Evolutionary conservation across 2,113 vertebrate genomes (phyloP).

Genomic region (Otolemur garnettii): DNA sequence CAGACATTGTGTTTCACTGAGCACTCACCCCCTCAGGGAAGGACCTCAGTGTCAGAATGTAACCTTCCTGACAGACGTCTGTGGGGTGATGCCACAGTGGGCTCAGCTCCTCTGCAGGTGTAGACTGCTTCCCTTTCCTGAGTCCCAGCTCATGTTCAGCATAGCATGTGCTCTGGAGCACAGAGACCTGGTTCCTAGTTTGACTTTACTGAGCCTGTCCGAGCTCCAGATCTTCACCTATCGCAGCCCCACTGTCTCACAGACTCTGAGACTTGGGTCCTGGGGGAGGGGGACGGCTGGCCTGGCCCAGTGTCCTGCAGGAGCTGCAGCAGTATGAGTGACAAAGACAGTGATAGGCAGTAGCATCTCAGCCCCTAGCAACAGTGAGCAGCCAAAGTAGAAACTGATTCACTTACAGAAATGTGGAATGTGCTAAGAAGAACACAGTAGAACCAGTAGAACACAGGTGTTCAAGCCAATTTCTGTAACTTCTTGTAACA

Average conservation of each 20-base stretch:
- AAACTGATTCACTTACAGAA: background rate
- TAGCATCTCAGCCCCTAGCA: background rate
- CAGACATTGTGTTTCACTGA: too few species aligned
- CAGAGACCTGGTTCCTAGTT: background rate
- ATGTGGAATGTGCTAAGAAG: rapidly evolving
- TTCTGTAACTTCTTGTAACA: background rate
- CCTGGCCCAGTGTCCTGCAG: background rate
- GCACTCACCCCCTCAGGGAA: background rate
- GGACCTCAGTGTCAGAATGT: background rate
- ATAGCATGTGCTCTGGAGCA: background rate
- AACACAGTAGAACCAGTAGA: background rate
- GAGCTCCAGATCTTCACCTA: background rate
- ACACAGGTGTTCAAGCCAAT: background rate
- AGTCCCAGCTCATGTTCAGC: background rate
- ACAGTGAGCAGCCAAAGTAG: rapidly evolving
- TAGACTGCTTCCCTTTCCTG: background rate
- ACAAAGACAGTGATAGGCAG: background rate
- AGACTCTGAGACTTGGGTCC: background rate
- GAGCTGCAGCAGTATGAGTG: background rate
- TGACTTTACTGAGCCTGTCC: background rate
- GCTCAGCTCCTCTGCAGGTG: background rate
- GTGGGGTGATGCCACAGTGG: background rate
- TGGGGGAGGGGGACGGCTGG: background rate
- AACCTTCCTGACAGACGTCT: background rate
- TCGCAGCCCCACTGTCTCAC: background rate